Conservation (phyloP, 2,113 vertebrate genomes). For the Mormyrus iriodes region DNA sequence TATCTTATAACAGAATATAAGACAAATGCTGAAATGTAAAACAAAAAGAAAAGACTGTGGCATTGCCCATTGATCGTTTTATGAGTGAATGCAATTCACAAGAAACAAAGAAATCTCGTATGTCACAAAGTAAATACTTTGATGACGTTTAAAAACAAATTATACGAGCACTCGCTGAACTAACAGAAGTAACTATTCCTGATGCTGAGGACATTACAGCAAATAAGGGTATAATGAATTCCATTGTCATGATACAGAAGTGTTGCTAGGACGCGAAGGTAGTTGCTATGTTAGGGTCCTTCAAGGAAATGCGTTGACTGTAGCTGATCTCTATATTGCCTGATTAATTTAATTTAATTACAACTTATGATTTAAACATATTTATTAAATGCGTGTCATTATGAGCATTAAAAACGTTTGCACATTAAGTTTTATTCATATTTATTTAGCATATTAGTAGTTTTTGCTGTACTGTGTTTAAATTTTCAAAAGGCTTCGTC, state of each 20-base stretch:
- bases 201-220: neutral
- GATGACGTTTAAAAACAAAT: neutral
- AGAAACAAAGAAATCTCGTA: neutral
- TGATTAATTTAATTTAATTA: neutral
- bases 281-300: conserved; percentile 48
- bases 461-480: neutral
- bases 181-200: neutral
- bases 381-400: neutral
- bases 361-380: neutral
- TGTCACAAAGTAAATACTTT: neutral
- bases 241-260: neutral
- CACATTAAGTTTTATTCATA: neutral
- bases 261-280: conserved; percentile 44
- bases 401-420: neutral
- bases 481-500: conserved; percentile 14
- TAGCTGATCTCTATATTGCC: conserved; percentile 30
- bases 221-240: neutral
- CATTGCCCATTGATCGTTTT: neutral
- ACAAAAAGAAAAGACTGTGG: no score
- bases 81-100: neutral
- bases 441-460: neutral
- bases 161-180: neutral
- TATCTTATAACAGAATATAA: no score
- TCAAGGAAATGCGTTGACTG: neutral
- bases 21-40: no score